phyloP scores from a whole-genome alignment of 2,888 invertebrate species.

The Prosapia bicincta region DNA sequence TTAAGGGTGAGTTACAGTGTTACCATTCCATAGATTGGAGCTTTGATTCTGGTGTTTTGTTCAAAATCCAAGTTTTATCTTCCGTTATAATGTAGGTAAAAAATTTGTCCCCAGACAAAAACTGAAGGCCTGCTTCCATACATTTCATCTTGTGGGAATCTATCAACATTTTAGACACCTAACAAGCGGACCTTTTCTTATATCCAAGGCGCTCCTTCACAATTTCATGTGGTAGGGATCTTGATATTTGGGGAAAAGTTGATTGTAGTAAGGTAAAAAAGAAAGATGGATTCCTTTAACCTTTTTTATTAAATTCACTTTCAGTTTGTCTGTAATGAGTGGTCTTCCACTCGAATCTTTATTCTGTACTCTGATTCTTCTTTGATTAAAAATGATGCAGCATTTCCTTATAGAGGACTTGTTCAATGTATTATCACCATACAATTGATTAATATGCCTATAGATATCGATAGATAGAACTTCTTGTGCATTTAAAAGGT shows the following conservation, averaged over 20 bases:
- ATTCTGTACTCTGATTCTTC: constrained; percentile 5
- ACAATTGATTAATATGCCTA: constrained; percentile 7
- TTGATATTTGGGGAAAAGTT: constrained; percentile 13
- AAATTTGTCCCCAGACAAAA: constrained; percentile 10
- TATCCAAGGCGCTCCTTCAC: not conserved
- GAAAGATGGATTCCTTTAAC: too few relatives aligned
- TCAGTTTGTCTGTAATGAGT: constrained; percentile 3
- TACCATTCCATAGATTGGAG: too few relatives aligned
- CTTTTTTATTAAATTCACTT: too few relatives aligned
- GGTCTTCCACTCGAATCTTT: constrained; percentile 3
- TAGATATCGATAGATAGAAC: not conserved
- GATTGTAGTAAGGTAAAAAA: too few relatives aligned
- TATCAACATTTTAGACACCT: constrained; percentile 9
- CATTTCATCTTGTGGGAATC: not conserved
- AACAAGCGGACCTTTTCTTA: constrained; percentile 5
- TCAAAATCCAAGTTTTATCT: constrained; percentile 38
- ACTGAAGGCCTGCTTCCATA: constrained; percentile 2
- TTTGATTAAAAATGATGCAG: constrained; percentile 1
- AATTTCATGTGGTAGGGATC: not conserved
- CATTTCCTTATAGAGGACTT: constrained; percentile 10
- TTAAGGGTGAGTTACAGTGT: constrained; percentile 31
- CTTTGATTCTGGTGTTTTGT: too few relatives aligned
- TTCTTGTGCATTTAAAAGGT: constrained; percentile 13
- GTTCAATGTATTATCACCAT: too few relatives aligned
- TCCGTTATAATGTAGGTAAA: constrained; percentile 34